Evolutionary conservation across 2,797 vertebrate genomes (phyloP).

Genomic region (Anas acuta): DNA sequence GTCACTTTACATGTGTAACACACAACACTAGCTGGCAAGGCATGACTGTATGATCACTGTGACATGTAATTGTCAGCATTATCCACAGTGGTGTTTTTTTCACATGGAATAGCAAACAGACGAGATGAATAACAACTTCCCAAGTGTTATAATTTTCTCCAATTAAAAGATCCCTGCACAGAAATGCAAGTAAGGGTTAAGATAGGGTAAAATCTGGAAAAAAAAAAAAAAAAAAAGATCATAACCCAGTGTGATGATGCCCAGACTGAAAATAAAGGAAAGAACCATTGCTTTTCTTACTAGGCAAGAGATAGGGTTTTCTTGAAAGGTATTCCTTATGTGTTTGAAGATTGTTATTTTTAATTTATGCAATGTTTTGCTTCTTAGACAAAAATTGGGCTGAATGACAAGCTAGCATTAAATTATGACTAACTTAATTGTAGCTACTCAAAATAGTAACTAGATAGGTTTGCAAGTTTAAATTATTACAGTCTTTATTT

Average conservation of each 20-base stretch:
- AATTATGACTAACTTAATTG: neutral
- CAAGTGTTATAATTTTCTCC: neutral
- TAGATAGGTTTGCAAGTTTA: neutral
- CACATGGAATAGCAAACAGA: neutral
- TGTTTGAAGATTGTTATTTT: neutral
- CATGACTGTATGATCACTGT: no score
- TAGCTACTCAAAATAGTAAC: neutral
- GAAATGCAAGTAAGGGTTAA: no score
- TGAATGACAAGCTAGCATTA: neutral
- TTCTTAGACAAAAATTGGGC: neutral
- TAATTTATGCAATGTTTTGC: neutral
- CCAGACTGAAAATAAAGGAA: neutral
- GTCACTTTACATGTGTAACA: neutral
- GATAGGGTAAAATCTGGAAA: no score
- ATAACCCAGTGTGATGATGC: neutral
- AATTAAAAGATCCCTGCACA: neutral
- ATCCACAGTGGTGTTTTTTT: neutral
- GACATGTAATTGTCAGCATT: fast-evolving
- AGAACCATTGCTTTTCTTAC: neutral
- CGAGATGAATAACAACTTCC: neutral
- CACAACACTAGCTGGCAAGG: neutral
- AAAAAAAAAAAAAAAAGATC: no score
- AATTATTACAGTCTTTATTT: neutral
- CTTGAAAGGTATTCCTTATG: neutral
- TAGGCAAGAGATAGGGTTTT: neutral